A percentile compares a stretch with the other conserved stretches of the same genome.
phyloP scores from a whole-genome alignment of 2,797 vertebrate species.

The Mycteria americana region DNA sequence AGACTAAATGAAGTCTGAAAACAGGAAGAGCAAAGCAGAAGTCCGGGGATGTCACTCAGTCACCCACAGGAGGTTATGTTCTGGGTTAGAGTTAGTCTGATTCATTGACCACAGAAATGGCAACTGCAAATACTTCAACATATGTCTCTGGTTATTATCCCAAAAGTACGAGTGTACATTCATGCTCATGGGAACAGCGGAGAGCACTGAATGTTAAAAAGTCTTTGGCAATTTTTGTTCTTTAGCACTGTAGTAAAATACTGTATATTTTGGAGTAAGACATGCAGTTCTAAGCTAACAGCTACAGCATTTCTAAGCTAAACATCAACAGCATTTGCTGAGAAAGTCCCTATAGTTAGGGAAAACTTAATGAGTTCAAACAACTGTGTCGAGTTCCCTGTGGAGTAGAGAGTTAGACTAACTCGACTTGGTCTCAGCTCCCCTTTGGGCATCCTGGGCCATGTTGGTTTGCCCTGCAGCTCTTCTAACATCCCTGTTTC shows the following conservation, averaged over 20 bases:
- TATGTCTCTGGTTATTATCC: neutral
- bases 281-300: neutral
- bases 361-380: neutral
- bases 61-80: neutral
- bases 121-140: neutral
- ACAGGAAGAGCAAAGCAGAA: slow-evolving; percentile 19
- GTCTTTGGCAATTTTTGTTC: neutral
- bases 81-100: neutral
- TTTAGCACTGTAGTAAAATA: neutral
- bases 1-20: neutral
- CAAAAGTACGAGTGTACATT: neutral
- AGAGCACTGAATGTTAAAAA: neutral
- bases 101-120: neutral
- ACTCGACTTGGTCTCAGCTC: neutral
- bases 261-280: neutral
- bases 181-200: neutral
- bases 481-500: neutral
- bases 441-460: neutral
- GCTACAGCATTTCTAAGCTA: neutral
- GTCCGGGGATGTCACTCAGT: neutral
- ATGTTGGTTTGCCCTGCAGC: neutral
- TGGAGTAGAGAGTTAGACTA: neutral
- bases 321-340: neutral
- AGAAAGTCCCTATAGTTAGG: neutral
- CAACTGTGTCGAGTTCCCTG: neutral